Evolutionary conservation across 2,888 invertebrate species (phyloP).

Genomic region (Leucania comma): DNA sequence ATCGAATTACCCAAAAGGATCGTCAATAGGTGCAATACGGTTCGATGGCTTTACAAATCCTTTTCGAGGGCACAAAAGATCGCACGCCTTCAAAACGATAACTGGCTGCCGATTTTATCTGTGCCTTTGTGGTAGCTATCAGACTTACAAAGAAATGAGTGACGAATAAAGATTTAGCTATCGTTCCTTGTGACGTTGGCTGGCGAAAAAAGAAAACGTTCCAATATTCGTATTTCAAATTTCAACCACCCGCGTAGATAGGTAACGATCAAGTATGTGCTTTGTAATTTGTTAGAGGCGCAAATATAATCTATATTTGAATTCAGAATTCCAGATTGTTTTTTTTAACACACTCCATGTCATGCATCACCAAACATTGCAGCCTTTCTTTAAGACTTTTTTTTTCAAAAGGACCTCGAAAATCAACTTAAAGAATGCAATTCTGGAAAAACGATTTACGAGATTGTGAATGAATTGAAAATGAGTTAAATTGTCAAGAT

Average conservation of each 20-base stretch:
- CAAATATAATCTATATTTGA: neutral
- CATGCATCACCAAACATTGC: too few relatives aligned
- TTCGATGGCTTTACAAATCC: slow-evolving; percentile 71
- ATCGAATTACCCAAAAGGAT: slow-evolving; percentile 65
- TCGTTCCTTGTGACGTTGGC: slow-evolving; percentile 38
- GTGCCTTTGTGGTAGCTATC: slow-evolving; percentile 70
- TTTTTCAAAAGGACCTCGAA: too few relatives aligned
- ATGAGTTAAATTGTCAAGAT: too few relatives aligned
- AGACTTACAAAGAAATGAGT: slow-evolving; percentile 72
- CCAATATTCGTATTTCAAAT: slow-evolving; percentile 43
- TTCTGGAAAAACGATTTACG: too few relatives aligned
- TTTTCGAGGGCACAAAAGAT: slow-evolving; percentile 72
- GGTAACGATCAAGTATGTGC: slow-evolving; percentile 24
- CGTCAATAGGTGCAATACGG: slow-evolving; percentile 64
- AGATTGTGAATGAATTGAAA: too few relatives aligned
- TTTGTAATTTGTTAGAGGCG: slow-evolving; percentile 21
- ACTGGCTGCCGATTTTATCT: slow-evolving; percentile 77
- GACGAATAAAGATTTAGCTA: slow-evolving; percentile 62
- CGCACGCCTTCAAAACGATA: slow-evolving; percentile 70
- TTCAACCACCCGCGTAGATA: slow-evolving; percentile 34
- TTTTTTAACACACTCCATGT: too few relatives aligned
- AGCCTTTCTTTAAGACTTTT: too few relatives aligned
- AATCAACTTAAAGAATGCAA: too few relatives aligned
- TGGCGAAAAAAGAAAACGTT: slow-evolving; percentile 42
- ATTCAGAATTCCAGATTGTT: too few relatives aligned